Base-by-base conservation (phyloP, 1,140 invertebrate genomes). In the Melitaea cinxia region DNA sequence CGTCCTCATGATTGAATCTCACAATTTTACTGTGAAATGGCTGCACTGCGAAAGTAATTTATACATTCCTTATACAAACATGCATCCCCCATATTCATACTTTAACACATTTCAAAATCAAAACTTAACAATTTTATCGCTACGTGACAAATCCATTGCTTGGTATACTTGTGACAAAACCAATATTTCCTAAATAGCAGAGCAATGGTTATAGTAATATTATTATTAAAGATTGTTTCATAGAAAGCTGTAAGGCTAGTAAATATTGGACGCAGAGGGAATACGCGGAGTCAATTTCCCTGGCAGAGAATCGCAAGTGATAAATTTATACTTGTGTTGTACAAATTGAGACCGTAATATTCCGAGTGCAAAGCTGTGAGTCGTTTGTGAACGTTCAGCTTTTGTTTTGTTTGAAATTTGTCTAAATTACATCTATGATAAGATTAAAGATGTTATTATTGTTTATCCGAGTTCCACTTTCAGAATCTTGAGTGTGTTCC, bases 251-350 rank as follows among this genome's bases (percentile, higher is more conserved):
- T 39, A 57, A 57, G 12, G 24, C 54, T 0, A 45, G 54, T 42
- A 57, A 57, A 55, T 80, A 75, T 80, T 73, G 74, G 66, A 77
- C 72, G 74, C 53, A 65, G 60, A 79, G 83, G 82, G 79, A 83
- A 83, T 83, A 76, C 80, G 82, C 83, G 75, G 68, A 80, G 75
- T 82, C 73, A 77, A 80, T 83, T 84, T 80, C 78, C 75, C 74
- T 67, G 67, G 65, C 68, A 77, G 67, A 73, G 80, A 77, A 81
- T 77, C 78, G 73, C 75, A 77, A 74, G 71, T 71, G 75, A 80
- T 78, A 80, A 77, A 81, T 75, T 62, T 68, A 77, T 68, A 52
- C 42, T 35, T n/a, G 58, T 52, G 61, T 68, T 69, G 65, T 54
- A 73, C 70, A 75, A 78, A 74, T 76, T 68, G 70, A 53, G 55